phyloP scores from a whole-genome alignment of 2,113 vertebrate species.

The Sapayoa aenigma region DNA sequence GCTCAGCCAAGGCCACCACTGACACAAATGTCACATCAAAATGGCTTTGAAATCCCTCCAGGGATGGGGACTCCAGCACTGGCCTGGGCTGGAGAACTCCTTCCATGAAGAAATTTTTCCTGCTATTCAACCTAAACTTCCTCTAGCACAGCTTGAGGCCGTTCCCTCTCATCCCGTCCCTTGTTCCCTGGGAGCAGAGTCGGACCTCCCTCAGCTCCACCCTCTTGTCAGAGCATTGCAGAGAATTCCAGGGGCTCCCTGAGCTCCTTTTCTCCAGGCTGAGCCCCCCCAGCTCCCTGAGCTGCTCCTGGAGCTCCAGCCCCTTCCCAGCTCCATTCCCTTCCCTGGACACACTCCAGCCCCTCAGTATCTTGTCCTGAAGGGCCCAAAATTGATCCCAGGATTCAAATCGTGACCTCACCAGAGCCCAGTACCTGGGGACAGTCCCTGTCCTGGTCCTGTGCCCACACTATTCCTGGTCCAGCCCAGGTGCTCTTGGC shows the following conservation, averaged over 20 bases:
- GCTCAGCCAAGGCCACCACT: background rate
- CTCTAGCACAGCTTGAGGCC: background rate
- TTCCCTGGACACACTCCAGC: background rate
- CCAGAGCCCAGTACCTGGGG: too few relatives aligned
- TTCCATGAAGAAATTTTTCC: background rate
- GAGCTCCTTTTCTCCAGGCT: background rate
- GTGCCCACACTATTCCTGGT: background rate
- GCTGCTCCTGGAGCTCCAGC: background rate
- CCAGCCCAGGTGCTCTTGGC: too few relatives aligned
- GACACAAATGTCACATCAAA: background rate
- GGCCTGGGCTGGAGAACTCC: background rate
- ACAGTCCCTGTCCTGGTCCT: background rate
- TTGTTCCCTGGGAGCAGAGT: background rate
- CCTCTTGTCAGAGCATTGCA: background rate
- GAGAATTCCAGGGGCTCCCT: background rate
- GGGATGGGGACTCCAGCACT: too few relatives aligned
- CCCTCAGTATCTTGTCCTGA: background rate
- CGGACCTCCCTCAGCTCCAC: background rate
- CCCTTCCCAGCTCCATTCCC: background rate
- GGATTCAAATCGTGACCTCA: background rate
- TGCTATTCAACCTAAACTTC: too few relatives aligned
- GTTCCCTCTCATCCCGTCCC: background rate
- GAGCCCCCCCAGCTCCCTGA: background rate
- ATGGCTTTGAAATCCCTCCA: background rate
- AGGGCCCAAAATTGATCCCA: background rate